These are phyloP conservation scores for Halichondria panicea DNA, from an alignment of 37 sponge, comb jelly and placozoan species.

Conservation along the genomic window DNA sequence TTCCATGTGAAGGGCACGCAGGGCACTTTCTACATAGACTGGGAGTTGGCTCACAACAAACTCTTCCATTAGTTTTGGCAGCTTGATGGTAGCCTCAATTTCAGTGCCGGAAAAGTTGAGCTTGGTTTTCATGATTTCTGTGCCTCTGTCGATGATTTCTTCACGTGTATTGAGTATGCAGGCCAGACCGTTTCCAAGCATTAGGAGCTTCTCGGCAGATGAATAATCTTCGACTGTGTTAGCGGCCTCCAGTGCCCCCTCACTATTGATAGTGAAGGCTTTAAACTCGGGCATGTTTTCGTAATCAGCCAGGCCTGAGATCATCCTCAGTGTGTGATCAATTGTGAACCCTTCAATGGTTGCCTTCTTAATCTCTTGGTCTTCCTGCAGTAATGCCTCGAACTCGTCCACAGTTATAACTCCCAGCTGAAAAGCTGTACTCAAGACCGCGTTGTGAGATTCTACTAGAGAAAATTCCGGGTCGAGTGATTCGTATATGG, in stretches of 20 bases:
- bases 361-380: background rate
- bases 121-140: background rate
- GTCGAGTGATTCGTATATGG: background rate
- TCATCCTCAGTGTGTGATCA: background rate
- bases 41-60: constrained; percentile 9
- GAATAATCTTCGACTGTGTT: background rate
- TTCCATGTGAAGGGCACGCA: constrained; percentile 1
- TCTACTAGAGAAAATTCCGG: background rate
- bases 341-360: background rate
- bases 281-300: background rate
- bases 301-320: background rate
- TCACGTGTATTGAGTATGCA: background rate
- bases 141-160: background rate
- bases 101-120: background rate
- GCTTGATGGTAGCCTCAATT: background rate
- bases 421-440: background rate
- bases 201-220: background rate
- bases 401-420: background rate
- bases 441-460: background rate
- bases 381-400: background rate
- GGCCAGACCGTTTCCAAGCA: background rate
- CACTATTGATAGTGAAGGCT: background rate
- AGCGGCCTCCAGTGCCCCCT: background rate
- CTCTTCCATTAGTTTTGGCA: background rate
- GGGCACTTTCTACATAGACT: constrained; percentile 7